These are phyloP conservation scores for Trachemys scripta DNA, from an alignment of 2,113 vertebrate species.

Conservation along the genomic window DNA sequence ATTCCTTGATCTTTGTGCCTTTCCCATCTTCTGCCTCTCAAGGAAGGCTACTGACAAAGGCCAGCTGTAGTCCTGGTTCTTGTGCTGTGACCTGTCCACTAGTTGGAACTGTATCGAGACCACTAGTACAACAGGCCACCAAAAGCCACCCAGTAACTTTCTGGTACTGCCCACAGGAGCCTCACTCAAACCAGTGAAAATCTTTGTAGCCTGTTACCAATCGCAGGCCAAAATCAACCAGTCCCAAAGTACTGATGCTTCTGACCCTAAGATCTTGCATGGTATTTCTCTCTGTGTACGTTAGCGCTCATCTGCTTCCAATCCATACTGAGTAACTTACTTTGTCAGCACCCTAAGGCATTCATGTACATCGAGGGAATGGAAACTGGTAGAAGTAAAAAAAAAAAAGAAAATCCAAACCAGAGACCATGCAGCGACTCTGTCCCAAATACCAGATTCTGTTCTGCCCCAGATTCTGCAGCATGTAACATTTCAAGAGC, in stretches of 20 bases:
- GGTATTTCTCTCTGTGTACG: neutral
- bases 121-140: neutral
- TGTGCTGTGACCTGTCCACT: neutral
- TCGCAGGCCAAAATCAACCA: conserved; percentile 3
- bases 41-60: neutral
- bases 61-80: neutral
- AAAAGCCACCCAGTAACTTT: rapidly evolving
- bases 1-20: neutral
- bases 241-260: conserved; percentile 20
- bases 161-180: neutral
- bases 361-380: conserved; percentile 49
- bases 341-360: conserved; percentile 69
- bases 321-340: conserved; percentile 59
- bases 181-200: neutral
- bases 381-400: conserved; percentile 46
- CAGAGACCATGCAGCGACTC: conserved; percentile 32
- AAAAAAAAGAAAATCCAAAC: conserved; percentile 57
- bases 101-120: neutral
- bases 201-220: conserved; percentile 7
- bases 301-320: conserved; percentile 23
- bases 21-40: neutral
- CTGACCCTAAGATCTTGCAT: neutral
- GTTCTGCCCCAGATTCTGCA: conserved; percentile 10
- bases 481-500: neutral
- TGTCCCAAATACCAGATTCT: neutral